phyloP scores from a whole-genome alignment of 1,140 invertebrate species.

The Triops longicaudatus region DNA sequence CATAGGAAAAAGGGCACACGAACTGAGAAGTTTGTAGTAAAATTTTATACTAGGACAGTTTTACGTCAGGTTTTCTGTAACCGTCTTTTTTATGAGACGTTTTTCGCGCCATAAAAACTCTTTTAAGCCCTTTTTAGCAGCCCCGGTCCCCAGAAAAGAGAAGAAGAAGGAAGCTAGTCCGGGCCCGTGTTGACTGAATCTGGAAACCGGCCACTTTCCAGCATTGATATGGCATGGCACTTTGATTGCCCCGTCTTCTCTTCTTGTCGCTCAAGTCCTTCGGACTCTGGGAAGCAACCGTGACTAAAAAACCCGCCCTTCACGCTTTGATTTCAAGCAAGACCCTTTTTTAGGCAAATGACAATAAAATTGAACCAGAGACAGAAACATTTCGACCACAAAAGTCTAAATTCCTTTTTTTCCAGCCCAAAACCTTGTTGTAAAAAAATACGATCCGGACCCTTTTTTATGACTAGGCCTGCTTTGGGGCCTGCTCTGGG shows the following conservation, averaged over 20 bases:
- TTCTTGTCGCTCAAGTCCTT: neutral
- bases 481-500: neutral
- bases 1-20: neutral
- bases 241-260: neutral
- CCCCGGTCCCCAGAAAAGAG: neutral
- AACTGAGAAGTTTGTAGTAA: neutral
- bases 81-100: neutral
- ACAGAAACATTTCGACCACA: neutral
- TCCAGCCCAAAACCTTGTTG: neutral
- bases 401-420: slow-evolving; percentile 7
- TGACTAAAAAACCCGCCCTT: neutral
- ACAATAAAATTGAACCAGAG: slow-evolving; percentile 1
- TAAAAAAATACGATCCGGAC: slow-evolving; percentile 1
- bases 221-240: slow-evolving; percentile 10
- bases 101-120: slow-evolving; percentile 9
- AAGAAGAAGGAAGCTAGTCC: neutral
- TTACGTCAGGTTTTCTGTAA: neutral
- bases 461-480: neutral
- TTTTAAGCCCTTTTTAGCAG: too few species aligned
- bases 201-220: slow-evolving; percentile 3
- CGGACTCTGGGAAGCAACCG: neutral
- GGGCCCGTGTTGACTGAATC: neutral
- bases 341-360: neutral
- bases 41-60: slow-evolving; percentile 8
- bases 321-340: neutral